Evolutionary conservation across 2,888 invertebrate species (phyloP), one percentile per base, ranked within the genome.

Genomic region (Agapostemon virescens): DNA sequence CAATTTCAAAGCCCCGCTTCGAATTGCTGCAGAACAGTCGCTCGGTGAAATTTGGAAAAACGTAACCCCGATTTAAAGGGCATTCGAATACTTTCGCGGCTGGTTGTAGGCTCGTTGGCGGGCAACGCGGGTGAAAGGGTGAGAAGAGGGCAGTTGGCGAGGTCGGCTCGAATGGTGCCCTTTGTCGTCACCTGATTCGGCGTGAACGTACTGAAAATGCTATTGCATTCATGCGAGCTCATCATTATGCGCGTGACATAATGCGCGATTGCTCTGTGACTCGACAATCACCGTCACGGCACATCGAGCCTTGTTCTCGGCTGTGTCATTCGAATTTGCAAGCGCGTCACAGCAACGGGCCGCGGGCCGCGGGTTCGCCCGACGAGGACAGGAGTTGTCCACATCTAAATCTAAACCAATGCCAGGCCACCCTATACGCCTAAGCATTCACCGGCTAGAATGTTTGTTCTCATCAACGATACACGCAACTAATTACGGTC

Each of bases 241-340:
- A 87, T 90, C 88, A 89, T 90, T 89, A 90, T 88, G 89, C 88
- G 84, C 77, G 86, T 84, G 83, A 87, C 87, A 88, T 90, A 89
- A 90, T 89, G 87, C 83, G 85, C 83, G 81, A 86, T 79, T 88
- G 88, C 87, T 85, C 82, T 84, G 84, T 84, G 85, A 87, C 85
- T 87, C 86, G 84, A 86, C 89, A 89, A 90, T 89, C 90, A 87
- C 87, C 85, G 85, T 82, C 83, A 83, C 85, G 80, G 76, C 77
- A 66, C 72, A 74, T 68, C 85, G 79, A 78, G 17, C 58, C 79
- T 71, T 76, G 74, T 79, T 72, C 77, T 73, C 79, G 55, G 77
- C 30, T 74, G 63, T 79, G 72, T 85, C 86, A 74, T 85, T 86
- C 86, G 88, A 90, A 91, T 90, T 90, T 90, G 88, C 89, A 84